These are phyloP conservation scores for Agonopterix arenella DNA, from an alignment of 2,888 invertebrate species.

Conservation along the genomic window DNA sequence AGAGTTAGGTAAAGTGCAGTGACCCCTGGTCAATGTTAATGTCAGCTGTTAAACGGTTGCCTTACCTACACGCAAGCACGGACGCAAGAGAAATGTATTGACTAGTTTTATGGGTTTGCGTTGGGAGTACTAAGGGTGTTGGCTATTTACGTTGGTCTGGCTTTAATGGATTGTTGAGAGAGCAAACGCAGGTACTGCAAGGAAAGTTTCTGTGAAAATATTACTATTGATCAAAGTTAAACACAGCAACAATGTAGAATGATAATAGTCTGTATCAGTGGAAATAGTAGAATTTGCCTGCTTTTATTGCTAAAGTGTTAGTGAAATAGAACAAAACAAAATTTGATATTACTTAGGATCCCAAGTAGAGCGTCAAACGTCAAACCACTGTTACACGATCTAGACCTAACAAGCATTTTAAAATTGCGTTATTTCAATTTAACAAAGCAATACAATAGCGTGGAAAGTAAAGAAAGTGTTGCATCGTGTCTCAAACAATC, in stretches of 20 bases:
- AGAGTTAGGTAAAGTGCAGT: conserved; percentile 50
- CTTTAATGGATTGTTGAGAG: conserved; percentile 10
- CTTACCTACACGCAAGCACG: too few species aligned
- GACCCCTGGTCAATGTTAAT: conserved; percentile 59
- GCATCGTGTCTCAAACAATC: conserved; percentile 6
- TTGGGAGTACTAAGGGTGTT: not conserved
- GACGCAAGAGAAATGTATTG: conserved; percentile 24
- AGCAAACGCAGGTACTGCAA: not conserved
- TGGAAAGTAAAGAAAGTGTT: conserved; percentile 37
- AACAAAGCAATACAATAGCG: conserved; percentile 22
- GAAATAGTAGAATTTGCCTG: too few species aligned
- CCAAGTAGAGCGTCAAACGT: too few species aligned
- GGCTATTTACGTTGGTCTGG: conserved; percentile 11
- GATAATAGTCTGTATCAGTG: not conserved
- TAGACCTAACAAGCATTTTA: not conserved
- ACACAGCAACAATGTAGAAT: not conserved
- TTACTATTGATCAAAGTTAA: too few species aligned
- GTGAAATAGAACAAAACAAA: too few species aligned
- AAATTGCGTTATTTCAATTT: not conserved
- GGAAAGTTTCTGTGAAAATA: too few species aligned
- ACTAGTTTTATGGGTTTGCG: conserved; percentile 10
- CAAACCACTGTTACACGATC: too few species aligned
- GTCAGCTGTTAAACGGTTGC: conserved; percentile 44
- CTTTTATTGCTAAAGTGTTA: too few species aligned
- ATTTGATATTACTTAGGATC: too few species aligned